phyloP scores from a whole-genome alignment of 2,888 invertebrate genomes.

The Mycalesis mineus region DNA sequence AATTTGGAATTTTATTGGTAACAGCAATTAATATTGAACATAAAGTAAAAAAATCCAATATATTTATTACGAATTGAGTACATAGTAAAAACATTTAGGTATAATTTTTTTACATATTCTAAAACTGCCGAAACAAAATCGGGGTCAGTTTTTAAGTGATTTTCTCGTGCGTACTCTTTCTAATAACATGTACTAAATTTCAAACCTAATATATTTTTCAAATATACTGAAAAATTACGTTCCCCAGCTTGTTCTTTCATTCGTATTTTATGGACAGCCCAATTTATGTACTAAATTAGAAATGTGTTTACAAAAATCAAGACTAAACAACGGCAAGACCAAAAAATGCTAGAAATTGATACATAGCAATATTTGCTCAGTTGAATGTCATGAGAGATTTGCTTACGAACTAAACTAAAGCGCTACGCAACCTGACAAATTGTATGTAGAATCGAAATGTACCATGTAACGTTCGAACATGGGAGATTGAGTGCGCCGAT shows the following conservation, averaged over 20 bases:
- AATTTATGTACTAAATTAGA: neutral
- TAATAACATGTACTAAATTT: too few relatives aligned
- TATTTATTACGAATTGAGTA: too few relatives aligned
- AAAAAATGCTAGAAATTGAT: constrained; percentile 24
- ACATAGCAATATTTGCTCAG: constrained; percentile 68
- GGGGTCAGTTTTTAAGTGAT: too few relatives aligned
- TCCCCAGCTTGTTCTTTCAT: neutral
- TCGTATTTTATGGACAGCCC: constrained; percentile 23
- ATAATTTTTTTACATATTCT: too few relatives aligned
- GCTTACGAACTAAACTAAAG: constrained; percentile 45
- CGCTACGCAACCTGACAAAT: constrained; percentile 75
- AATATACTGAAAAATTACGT: neutral
- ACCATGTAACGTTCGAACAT: neutral
- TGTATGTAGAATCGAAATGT: constrained; percentile 12
- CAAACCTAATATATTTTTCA: neutral
- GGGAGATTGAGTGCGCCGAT: constrained; percentile 34
- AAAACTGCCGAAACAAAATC: too few relatives aligned
- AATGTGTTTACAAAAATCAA: neutral
- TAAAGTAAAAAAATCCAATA: too few relatives aligned
- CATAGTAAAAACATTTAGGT: too few relatives aligned
- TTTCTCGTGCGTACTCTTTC: too few relatives aligned
- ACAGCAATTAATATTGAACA: too few relatives aligned
- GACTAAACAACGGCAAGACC: constrained; percentile 22
- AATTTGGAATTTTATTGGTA: too few relatives aligned
- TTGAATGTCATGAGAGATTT: constrained; percentile 76